Base-by-base conservation (phyloP, 2,888 invertebrate species). In the Rhagonycha lutea region DNA sequence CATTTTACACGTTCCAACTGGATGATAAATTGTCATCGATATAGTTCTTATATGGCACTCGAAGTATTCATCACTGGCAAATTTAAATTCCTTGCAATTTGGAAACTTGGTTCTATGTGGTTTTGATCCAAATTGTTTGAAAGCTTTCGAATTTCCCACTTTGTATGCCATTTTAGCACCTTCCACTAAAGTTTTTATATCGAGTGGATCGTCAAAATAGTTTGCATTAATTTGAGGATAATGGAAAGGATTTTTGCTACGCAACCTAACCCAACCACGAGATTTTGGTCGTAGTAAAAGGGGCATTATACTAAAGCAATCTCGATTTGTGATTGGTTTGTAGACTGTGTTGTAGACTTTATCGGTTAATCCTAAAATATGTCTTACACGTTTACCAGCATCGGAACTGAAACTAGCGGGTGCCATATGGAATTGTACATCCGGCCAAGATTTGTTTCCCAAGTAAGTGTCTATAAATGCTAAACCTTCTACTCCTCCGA, bases 351-450 rank as follows among this genome's bases (percentile, higher is more conserved):
- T 91, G 85, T 95, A 96, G 0, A 96, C 86, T 72, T 93, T 92
- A 76, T 96, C 96, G 61, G 94, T 95, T 0, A 96, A 87, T 0
- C 96, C 96, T 28, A 96, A 87, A 26, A 95, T 94, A 88, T 95
- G 92, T 85, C 92, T 89, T 0, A 95, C 92, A 84, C 96, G 89
- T 70, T 92, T 91, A 4, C 88, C 88, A 73, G 92, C 93, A 84
- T 96, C 96, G 0, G 95, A 95, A 75, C 94, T 94, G 61, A 96
- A 93, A 0, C 95, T 95, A 0, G 97, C 96, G 0, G 97, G 96
- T 2, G 96, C 96, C 94, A 97, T 96, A 84, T 97, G 97, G 83
- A 97, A 95, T 83, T 97, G 96, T 67, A 97, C 93, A 82, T 97
- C 97, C 0, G 97, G 97, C 92, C 95, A 95, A 2, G 94, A 92